Evolutionary conservation across 2,113 vertebrate genomes (phyloP), one percentile per base, ranked within the genome.

Genomic region (Athene cunicularia): DNA sequence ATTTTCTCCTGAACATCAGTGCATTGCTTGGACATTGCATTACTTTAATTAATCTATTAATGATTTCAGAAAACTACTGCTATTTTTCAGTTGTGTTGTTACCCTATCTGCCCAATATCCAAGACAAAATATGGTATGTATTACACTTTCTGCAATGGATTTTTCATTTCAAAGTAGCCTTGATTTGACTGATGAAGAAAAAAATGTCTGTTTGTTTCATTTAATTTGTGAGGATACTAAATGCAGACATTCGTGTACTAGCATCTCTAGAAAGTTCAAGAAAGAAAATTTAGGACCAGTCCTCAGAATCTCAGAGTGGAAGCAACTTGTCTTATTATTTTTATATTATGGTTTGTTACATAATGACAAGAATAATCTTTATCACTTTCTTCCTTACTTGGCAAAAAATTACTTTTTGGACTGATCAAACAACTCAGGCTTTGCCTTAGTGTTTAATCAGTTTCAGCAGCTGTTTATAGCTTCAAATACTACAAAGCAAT

Each of bases 401-500:
- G 37, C 28, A 73, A 80, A 92, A 95, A 93, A 88, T 88, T n/a
- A 83, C 43, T 85, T 95, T 95, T 74, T 95, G 33, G 62, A 58
- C 62, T 81, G 91, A 96, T 95, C 76, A 96, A 93, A 92, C 59
- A 93, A 71, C 82, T 96, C 85, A 75, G 92, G 68, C 92, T 95
- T 93, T 0, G 16, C 60, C 52, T 79, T 58, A 43, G 52, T 87
- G 49, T 95, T 92, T 96, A 95, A 95, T 96, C 96, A 91, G 64
- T 75, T 96, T 87, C 80, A 85, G 80, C 91, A 97, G 93, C 88
- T 97, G 88, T 89, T 95, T 84, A 37, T 74, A 89, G 76, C 86
- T 95, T 97, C 93, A 95, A 86, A 95, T 87, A 94, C 73, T 82
- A 82, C 83, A 91, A 92, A 95, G 80, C 52, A 92, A 71, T 90